A percentile compares a stretch with the other conserved stretches of the same genome.
Evolutionary conservation across 2,888 invertebrate genomes (phyloP).

Genomic region (Barypeithes pellucidus): DNA sequence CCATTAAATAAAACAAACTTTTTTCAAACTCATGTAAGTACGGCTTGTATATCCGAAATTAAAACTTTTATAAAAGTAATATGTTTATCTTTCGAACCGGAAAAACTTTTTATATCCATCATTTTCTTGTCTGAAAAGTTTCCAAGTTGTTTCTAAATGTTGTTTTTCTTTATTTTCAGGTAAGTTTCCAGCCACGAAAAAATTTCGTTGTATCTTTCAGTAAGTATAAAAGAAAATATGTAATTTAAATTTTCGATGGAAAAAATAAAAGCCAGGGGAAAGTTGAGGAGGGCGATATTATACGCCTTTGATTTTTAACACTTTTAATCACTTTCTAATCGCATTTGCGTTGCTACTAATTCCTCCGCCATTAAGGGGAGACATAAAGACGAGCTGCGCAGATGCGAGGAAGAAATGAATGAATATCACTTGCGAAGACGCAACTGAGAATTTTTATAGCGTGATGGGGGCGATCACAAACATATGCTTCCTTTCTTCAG

Average conservation of each 20-base stretch:
- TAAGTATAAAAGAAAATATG: conserved; percentile 7
- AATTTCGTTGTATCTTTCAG: not conserved
- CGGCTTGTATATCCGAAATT: not conserved
- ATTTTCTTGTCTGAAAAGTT: conserved; percentile 14
- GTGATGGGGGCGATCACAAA: no score
- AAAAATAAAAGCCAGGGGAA: not conserved
- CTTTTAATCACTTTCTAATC: no score
- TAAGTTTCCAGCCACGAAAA: not conserved
- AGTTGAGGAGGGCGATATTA: not conserved
- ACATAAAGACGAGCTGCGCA: no score
- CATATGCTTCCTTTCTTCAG: no score
- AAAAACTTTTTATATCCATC: conserved; percentile 6
- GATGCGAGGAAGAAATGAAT: no score
- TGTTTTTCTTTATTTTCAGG: conserved; percentile 25
- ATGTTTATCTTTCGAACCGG: not conserved
- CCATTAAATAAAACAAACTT: not conserved
- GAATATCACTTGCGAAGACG: no score
- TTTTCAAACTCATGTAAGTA: not conserved
- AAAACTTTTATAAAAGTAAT: not conserved
- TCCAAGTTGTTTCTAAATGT: conserved; percentile 9
- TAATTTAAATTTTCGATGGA: not conserved
- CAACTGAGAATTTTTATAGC: no score
- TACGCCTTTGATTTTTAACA: no score
- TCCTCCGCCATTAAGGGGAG: no score
- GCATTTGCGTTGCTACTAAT: no score